Evolutionary conservation across 2,888 invertebrate genomes (phyloP), one percentile per base, ranked within the genome.

Genomic region (Diarsia mendica): DNA sequence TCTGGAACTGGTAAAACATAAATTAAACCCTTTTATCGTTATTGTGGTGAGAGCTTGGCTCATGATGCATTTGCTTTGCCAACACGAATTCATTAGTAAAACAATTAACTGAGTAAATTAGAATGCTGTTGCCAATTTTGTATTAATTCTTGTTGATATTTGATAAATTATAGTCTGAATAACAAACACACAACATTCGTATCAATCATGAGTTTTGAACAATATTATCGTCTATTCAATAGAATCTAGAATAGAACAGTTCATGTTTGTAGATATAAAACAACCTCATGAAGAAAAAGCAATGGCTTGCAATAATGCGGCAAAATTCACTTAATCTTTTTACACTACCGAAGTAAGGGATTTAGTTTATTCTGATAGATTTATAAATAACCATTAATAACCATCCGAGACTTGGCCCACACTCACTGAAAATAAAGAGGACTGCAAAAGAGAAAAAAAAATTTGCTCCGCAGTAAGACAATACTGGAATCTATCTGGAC

Each of bases 81-180:
- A 77, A 63, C 53, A 44, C 33, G 1, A 77, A 46, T 51, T 71
- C 39, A 77, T 80, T 80, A 80, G 49, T 44, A 64, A 49, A 79
- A 78, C 61, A 67, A 64, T 71, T n/a, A 1, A 39, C 6, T 23
- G 3, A n/a, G 44, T 53, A 51, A 53, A 49, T 75, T 51, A 67
- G 49, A 68, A n/a, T 15, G 15, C 15, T 44, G 63, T 64, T 77
- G 53, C 79, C 79, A 71, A 64, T 72, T 64, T 67, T 23, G 10
- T 39, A 28, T 53, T 39, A 13, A 44, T 75, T 51, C 20, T 51
- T 60, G 8, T 77, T 60, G 20, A 11, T 60, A 15, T 60, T 76
- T 44, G 10, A 10, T 65, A n/a, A 18, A 49, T 44, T 44, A n/a
- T 11, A 58, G n/a, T 9, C 55, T 15, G 13, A 28, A 1, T 18